Evolutionary conservation across 2,797 vertebrate species (phyloP).

Genomic region (Sebastes flavidus): DNA sequence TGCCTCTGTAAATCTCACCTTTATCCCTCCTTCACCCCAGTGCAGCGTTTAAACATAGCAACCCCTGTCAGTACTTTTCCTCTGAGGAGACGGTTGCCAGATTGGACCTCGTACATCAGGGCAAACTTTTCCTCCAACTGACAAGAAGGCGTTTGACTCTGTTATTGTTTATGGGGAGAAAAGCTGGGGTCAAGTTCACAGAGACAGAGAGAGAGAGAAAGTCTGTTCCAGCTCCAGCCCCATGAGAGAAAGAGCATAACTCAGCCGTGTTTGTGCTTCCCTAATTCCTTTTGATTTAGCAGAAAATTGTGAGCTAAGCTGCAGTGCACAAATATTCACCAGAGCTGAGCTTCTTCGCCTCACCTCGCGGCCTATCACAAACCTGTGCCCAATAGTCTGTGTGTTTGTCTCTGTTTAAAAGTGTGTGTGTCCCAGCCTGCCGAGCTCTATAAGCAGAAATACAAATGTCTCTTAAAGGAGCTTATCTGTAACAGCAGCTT

Average conservation of each 20-base stretch:
- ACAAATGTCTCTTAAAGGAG: slow-evolving; percentile 72
- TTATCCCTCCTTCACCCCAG: slow-evolving; percentile 44
- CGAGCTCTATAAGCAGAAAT: slow-evolving; percentile 62
- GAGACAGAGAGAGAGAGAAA: slow-evolving; percentile 22
- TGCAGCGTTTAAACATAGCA: slow-evolving; percentile 23
- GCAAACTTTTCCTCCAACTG: slow-evolving; percentile 65
- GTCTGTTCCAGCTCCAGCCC: slow-evolving; percentile 55
- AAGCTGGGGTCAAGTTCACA: slow-evolving; percentile 71
- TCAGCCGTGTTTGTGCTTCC: slow-evolving; percentile 72
- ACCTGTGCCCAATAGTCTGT: slow-evolving; percentile 11
- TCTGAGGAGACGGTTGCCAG: slow-evolving; percentile 54
- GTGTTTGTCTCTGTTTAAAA: not conserved
- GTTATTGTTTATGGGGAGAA: slow-evolving; percentile 77
- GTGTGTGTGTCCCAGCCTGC: slow-evolving; percentile 4
- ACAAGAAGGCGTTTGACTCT: slow-evolving; percentile 69
- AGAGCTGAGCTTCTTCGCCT: slow-evolving; percentile 47
- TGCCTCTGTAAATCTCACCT: slow-evolving; percentile 58
- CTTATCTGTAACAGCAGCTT: slow-evolving; percentile 74
- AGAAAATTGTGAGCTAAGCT: slow-evolving; percentile 72
- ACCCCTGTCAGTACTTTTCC: slow-evolving; percentile 56
- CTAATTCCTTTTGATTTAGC: slow-evolving; percentile 77
- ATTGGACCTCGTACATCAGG: slow-evolving; percentile 53
- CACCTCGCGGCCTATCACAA: slow-evolving; percentile 40
- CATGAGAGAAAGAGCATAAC: slow-evolving; percentile 60
- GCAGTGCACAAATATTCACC: slow-evolving; percentile 46